Base-by-base conservation (phyloP, 2,888 invertebrate species). In the Caradrina kadenii region DNA sequence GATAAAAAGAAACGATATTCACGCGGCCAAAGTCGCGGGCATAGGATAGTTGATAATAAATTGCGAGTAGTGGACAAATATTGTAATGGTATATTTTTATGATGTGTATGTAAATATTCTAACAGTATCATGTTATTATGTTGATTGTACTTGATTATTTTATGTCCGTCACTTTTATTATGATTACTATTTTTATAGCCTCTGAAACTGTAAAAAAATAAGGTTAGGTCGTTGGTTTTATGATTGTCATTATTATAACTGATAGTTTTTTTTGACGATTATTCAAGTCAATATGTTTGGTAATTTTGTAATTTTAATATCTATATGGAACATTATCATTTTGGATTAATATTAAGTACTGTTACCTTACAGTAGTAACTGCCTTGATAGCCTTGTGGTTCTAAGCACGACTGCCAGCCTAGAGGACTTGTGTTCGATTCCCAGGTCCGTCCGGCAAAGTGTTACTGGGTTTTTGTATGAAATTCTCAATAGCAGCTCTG, bases 61-160 rank as follows among this genome's bases (percentile, higher is more conserved):
- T 72, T 68, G 54, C 71, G 21, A 42, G 68, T 82, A 70, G 70
- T 54, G 62, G 78, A 75, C 78, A 71, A 75, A 78, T 66, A 69
- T 69, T 56, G 49, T 77, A 54, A 67, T 76, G 21, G 61, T 55
- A 42, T 42, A 62, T 61, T 68, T 73, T 62, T 50, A 54, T 52
- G 63, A 42, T 76, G 59, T 77, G 10, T 65, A 69, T 73, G 74
- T 69, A 79, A 69, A 77, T 74, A 79, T 69, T 65, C 31, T 77
- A 73, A 73, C 69, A 59, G 76, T 79, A 69, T 22, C 22, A 42
- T 26, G 56, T 48, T 58, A 79, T 65, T 69, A 63, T 62, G 21
- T 50, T 73, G 56, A 68, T 62, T 61, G 52, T 73, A 21, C 48
- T 64, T n/a, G n/a, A 56, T 63, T 63, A 45, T 67, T 50, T 45